These are phyloP conservation scores for Chorisops tibialis DNA, from an alignment of 2,888 invertebrate genomes.

Conservation along the genomic window DNA sequence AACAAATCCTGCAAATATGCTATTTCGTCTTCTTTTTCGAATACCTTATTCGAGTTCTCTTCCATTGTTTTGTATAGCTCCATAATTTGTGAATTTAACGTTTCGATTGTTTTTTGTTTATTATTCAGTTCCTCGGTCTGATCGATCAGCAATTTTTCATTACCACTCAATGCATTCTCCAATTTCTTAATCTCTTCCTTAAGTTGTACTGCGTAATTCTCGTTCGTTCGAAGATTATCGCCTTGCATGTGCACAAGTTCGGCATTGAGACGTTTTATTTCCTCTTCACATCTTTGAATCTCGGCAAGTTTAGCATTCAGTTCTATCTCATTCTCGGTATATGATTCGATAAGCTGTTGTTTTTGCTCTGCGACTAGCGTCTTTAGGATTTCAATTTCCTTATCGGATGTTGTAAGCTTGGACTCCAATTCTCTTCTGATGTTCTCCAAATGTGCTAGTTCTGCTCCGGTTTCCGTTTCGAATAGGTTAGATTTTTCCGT, in stretches of 20 bases:
- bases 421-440: constrained; percentile 42
- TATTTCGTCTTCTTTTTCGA: constrained; percentile 55
- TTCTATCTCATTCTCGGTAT: constrained; percentile 46
- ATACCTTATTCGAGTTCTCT: constrained; percentile 54
- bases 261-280: constrained; percentile 48
- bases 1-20: constrained; percentile 51
- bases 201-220: constrained; percentile 39
- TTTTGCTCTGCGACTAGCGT: constrained; percentile 50
- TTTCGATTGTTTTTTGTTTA: constrained; percentile 60
- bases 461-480: constrained; percentile 41
- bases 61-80: constrained; percentile 58
- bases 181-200: constrained; percentile 41
- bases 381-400: constrained; percentile 47
- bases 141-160: constrained; percentile 41
- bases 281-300: constrained; percentile 44
- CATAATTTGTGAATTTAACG: constrained; percentile 57
- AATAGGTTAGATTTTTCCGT: neutral
- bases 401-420: constrained; percentile 43
- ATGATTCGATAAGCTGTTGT: constrained; percentile 49
- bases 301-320: constrained; percentile 37
- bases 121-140: constrained; percentile 53
- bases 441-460: constrained; percentile 43
- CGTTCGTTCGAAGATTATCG: constrained; percentile 46
- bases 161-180: constrained; percentile 45
- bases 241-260: constrained; percentile 55